Evolutionary conservation across 2,797 vertebrate species (phyloP), one percentile per base, ranked within the genome.

Genomic region (Carapus acus): DNA sequence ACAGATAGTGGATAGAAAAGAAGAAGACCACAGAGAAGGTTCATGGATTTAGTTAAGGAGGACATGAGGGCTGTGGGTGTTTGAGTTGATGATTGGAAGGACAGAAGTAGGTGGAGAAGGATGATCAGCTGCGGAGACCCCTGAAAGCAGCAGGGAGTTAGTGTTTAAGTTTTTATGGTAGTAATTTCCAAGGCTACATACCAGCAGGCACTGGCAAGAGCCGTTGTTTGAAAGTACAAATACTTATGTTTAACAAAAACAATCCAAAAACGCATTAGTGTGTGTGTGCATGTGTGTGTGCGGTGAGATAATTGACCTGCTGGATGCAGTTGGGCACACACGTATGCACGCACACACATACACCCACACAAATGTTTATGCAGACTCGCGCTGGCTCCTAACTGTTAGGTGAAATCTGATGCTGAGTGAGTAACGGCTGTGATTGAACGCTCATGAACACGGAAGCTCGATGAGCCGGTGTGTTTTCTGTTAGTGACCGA

Each of bases 201-300:
- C 14, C 15, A 54, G 39, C 8, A 11, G 47, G 29, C 21, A n/a
- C 43, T 43, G 65, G 49, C n/a, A 3, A 49, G 52, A 73, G 63
- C 67, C 78, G 64, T 40, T 56, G 58, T 68, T 44, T 52, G 60
- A 67, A 55, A 43, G 62, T 64, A 43, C 71, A 57, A 70, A 31
- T 53, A 68, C n/a, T n/a, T n/a, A n/a, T n/a, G n/a, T n/a, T n/a
- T 79, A 78, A 77, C 43, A 58, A 53, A 77, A 65, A 69, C 41
- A 52, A 54, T 29, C n/a, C 29, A 34, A 54, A 58, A 71, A 57
- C 29, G 24, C 14, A 24, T 27, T 4, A 27, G 5, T 27, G 24
- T 27, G 22, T 54, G 29, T 23, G 40, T 34, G 48, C 55, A 23
- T 69, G 70, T 65, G 59, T 58, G 46, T 65, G 60, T 54, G 22